Evolutionary conservation across 2,888 invertebrate species (phyloP), one percentile per base, ranked within the genome.

Genomic region (Sarcophaga variegata): DNA sequence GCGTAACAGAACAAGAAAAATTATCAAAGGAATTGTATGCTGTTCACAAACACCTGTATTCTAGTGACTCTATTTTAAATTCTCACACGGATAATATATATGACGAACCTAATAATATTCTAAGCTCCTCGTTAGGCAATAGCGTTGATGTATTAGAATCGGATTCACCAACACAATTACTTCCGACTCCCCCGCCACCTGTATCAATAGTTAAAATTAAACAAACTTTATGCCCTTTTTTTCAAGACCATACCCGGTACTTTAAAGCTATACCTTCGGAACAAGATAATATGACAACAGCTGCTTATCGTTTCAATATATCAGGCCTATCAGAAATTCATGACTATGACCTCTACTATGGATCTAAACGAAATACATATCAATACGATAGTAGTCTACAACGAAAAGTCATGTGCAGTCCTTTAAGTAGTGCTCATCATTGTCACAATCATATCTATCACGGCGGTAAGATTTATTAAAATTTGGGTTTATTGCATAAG

Each of bases 21-120:
- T 88, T 89, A 25, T 89, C 91, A 4, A 92, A 91, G 86, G 93
- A 92, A 54, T 90, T 92, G 81, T 93, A 92, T 88, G 91, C 91
- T 69, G 89, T 90, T 62, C 92, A 91, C 74, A 92, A 92, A 88
- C 92, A 93, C 88, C 89, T 93, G 63, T 93, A 93, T 82, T 92
- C 93, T 17, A 93, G 93, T 87, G 93, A 93, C 88, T 93, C 93
- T 10, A 91, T 93, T 85, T 89, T 93, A 69, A 93, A 93, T 87
- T 90, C 90, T 81, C 91, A 91, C 66, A 92, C 90, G 82, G 93
- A 93, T 87, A 93, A 93, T 83, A 93, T 94, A 45, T 93, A 93
- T 82, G 94, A 93, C 88, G 93, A 93, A 84, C 94, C 94, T 27
- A 93, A 93, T 87, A 92, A 93, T 85, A 91, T 92, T 54, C 90